Conservation (phyloP, 2,797 vertebrate genomes). For the Gymnopithys bicolor region DNA sequence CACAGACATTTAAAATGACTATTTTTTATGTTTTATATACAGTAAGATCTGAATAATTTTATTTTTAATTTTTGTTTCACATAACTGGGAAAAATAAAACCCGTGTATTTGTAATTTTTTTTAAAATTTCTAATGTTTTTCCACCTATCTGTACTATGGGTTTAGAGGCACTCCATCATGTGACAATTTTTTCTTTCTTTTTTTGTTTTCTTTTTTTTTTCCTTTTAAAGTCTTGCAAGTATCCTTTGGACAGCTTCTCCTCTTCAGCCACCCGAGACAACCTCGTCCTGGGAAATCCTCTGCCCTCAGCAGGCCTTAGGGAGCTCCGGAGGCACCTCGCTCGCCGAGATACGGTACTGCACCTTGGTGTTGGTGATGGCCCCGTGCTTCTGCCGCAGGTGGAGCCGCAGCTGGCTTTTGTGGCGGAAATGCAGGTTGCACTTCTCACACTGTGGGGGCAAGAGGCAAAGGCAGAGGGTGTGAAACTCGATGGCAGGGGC, state of each 20-base stretch:
- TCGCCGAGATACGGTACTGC: slow-evolving; percentile 90
- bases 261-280: background rate
- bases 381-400: slow-evolving; percentile 97
- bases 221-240: slow-evolving; percentile 72
- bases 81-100: slow-evolving; percentile 79
- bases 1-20: slow-evolving; percentile 74
- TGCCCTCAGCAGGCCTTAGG: slow-evolving; percentile 89
- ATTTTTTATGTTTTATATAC: slow-evolving; percentile 70
- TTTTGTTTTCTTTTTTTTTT: too few relatives aligned
- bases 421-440: slow-evolving; percentile 99
- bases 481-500: accelerated
- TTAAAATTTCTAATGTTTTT: slow-evolving; percentile 20
- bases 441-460: slow-evolving; percentile 91
- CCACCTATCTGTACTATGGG: slow-evolving; percentile 78
- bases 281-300: slow-evolving; percentile 24
- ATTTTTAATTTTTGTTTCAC: slow-evolving; percentile 71
- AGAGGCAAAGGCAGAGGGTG: background rate
- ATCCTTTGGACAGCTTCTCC: slow-evolving; percentile 76
- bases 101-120: slow-evolving; percentile 61
- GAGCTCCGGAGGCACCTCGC: slow-evolving; percentile 87
- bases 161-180: slow-evolving; percentile 83
- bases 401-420: slow-evolving; percentile 97
- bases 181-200: background rate
- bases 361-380: slow-evolving; percentile 99
- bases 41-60: slow-evolving; percentile 74